Base-by-base conservation (phyloP, 2,888 invertebrate genomes). In the Cataglyphis livida region DNA sequence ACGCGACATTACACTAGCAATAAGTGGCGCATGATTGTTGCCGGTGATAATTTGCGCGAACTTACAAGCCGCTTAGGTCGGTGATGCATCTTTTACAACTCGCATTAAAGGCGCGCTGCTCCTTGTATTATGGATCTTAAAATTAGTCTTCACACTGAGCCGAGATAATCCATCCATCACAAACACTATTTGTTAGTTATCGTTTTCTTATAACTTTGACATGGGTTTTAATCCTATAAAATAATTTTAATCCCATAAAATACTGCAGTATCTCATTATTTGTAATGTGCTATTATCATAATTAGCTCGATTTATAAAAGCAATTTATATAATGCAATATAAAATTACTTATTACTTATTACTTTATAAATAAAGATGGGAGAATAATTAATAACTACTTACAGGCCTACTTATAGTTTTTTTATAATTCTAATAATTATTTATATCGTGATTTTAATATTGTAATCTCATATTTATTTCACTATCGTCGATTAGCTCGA, bases 1-100 rank as follows among this genome's bases (percentile, higher is more conserved):
- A 71, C 59, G 59, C 35, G n/a, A 79, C 59, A 54, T 59, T 79
- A 71, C 71, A 71, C 3, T 71, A 28, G 28, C 2, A 28, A 28
- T 28, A 71, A 71, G 35, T 48, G 35, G 6, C 32, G 59, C 57
- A 18, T 44, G 44, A 78, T 78, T 59, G 66, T 38, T 15, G 3
- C 12, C n/a, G 54, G 35, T 15, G 10, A 78, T 32, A 59, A 35
- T 70, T 59, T 44, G 35, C 32, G 21, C 5, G n/a, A 59, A 59
- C 48, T 48, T 48, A 59, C 15, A 32, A 41, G 54, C 15, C 28
- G 28, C 9, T 54, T n/a, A 51, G 44, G 21, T 44, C 41, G 41
- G 6, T 28, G 28, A 28, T 51, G 1, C 12, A 18, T 41, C 44
- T 70, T 59, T 32, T 62, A 35, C 21, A 57, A 35, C 1, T 1